Evolutionary conservation across 2,888 invertebrate genomes (phyloP).

Genomic region (Sinotaia quadrata): DNA sequence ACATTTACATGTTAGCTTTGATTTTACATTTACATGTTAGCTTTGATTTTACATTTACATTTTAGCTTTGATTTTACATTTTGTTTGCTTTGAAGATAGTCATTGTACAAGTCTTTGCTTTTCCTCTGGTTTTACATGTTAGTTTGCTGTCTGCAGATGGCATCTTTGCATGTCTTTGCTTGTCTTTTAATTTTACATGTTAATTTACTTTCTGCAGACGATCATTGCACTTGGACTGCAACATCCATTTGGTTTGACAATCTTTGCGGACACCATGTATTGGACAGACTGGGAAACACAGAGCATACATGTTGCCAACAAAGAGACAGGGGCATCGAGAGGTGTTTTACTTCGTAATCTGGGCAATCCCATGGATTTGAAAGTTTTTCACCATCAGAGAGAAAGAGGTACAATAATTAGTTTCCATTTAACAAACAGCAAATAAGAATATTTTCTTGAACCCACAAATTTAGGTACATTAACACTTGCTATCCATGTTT

Average conservation of each 20-base stretch:
- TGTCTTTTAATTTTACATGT: neutral
- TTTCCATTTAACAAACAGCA: no score
- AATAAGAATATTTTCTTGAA: no score
- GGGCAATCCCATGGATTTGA: conserved; percentile 92
- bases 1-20: no score
- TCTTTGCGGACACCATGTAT: conserved; percentile 90
- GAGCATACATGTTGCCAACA: conserved; percentile 83
- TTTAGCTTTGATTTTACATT: no score
- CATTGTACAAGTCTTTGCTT: no score
- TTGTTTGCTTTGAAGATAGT: no score
- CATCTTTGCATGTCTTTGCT: no score
- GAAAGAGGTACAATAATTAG: no score
- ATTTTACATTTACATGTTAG: no score
- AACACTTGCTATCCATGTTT: no score
- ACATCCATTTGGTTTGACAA: conserved; percentile 90
- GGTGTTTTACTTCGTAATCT: conserved; percentile 82
- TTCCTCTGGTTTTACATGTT: neutral
- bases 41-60: no score
- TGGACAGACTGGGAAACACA: conserved; percentile 96
- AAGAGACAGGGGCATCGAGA: conserved; percentile 65
- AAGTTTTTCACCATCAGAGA: conserved; percentile 73
- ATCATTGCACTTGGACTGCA: conserved; percentile 80
- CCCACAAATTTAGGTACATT: no score
- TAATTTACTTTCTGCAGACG: conserved; percentile 40
- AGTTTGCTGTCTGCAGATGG: neutral